Evolutionary conservation across 2,113 vertebrate species (phyloP), one percentile per base, ranked within the genome.

Genomic region (Aleadryas rufinucha): DNA sequence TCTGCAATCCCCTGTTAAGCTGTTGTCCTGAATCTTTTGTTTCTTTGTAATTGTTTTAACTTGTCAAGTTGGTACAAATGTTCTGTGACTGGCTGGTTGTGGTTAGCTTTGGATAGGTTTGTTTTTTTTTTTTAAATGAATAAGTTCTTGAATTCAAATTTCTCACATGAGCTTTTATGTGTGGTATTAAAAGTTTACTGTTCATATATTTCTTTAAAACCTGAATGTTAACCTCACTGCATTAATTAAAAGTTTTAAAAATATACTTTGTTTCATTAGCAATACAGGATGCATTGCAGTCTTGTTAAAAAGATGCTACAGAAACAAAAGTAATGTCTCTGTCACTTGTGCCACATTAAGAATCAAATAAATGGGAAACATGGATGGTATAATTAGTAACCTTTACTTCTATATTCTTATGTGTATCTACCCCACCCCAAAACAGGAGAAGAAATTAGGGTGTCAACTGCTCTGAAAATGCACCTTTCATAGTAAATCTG

Each of bases 201-300:
- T 41, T 49, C 1, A 31, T 45, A 10, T 35, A 33, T 60, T 63
- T 84, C 15, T 74, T 91, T 75, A 54, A 78, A 87, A 70, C 7
- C 2, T 45, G 10, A 16, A 42, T 61, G 17, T 63, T 61, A 66
- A 37, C 21, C 12, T 87, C 39, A 50, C 5, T 23, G 13, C 2
- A 56, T 50, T 54, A 0, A 33, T 59, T 41, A 3, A 5, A 45
- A 4, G 1, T 33, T 52, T 52, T 6, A 0, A 5, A 56, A 44
- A 24, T 45, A 19, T 30, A 56, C 6, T 69, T 90, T 42, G 2
- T 56, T 91, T 77, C 10, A 35, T 59, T 63, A 59, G 39, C 22
- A 83, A 42, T 50, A 37, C 6, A 60, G 10, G 4, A 39, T 44
- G 11, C 60, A 44, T 41, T 52, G 8, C 7, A 39, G 64, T 86